Evolutionary conservation across 2,888 invertebrate species (phyloP), one percentile per base, ranked within the genome.

Genomic region (Drosophila diplacantha): DNA sequence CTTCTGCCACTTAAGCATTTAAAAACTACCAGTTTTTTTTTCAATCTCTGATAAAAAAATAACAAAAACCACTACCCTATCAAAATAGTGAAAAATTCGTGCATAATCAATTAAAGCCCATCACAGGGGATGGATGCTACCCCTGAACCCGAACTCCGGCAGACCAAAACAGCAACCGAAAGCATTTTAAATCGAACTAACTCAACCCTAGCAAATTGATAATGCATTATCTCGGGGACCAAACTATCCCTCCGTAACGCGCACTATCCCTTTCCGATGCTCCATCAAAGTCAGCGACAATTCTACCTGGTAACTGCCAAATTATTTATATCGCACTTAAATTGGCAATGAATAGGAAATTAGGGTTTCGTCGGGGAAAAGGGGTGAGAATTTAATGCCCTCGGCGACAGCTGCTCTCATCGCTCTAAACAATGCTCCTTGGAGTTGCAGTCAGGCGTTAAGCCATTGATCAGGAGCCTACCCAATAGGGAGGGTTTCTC

Each of bases 261-360:
- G 14, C 14, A 1, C 54, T 56, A 57, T 69, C 75, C 41, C 44
- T 53, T 60, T 14, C 26, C 31, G 35, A 58, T 74, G 68, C 64
- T 81, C 62, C 65, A 79, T 79, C 80, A 79, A 79, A 79, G 82
- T 77, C 77, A 72, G 72, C 58, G 34, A 35, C 20, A 47, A 53
- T 55, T 39, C 74, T 78, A 78, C 77, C 77, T 78, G 82, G 62
- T 35, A 39, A 64, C 61, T 81, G 74, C 74, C 82, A 82, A 77
- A 77, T 76, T 82, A 80, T 82, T 77, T 77, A 82, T 72, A 77
- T 82, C 77, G 82, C 68, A 80, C 77, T 76, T 80, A 80, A 82
- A 78, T 82, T 78, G 77, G 74, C 77, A 82, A 78, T 78, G 77
- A 82, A 78, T 82, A 72, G 77, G 80, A 69, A 82, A 61, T 70